Conservation (phyloP, 2,888 invertebrate genomes). For the Lutraria lutraria region DNA sequence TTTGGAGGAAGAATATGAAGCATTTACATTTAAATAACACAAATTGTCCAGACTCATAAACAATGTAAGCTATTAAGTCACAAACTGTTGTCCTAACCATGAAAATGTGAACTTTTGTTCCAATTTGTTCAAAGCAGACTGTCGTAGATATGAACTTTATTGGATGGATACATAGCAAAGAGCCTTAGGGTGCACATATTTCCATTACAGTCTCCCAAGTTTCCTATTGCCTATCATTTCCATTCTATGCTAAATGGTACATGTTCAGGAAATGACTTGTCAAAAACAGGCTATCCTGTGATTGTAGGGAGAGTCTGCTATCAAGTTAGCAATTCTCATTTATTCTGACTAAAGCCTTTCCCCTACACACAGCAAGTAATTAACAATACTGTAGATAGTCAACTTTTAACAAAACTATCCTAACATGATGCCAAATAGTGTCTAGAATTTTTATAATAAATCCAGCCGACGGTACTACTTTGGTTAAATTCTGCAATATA, state of each 20-base stretch:
- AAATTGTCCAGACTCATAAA: conserved; percentile 23
- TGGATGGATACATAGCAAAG: conserved; percentile 4
- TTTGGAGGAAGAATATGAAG: not conserved
- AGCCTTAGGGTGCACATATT: conserved; percentile 24
- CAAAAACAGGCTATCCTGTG: conserved; percentile 47
- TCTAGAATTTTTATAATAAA: too few species aligned
- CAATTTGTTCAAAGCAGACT: conserved; percentile 22
- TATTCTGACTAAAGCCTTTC: not conserved
- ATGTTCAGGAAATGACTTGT: conserved; percentile 61
- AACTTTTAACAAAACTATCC: too few species aligned
- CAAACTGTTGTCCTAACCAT: conserved; percentile 11
- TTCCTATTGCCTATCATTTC: conserved; percentile 67
- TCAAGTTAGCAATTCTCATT: not conserved
- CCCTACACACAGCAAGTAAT: not conserved
- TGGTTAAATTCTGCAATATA: too few species aligned
- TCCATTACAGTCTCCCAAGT: conserved; percentile 45
- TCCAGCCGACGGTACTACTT: too few species aligned
- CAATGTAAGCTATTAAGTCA: conserved; percentile 20
- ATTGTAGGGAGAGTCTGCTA: not conserved
- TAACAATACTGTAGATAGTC: conserved; percentile 8
- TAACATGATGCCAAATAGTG: too few species aligned
- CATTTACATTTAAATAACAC: conserved; percentile 24
- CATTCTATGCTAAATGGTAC: conserved; percentile 34
- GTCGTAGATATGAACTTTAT: conserved; percentile 12
- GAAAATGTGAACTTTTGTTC: conserved; percentile 19